Conservation (phyloP, 2,888 invertebrate genomes). For the Cremastobaeus sp. region DNA sequence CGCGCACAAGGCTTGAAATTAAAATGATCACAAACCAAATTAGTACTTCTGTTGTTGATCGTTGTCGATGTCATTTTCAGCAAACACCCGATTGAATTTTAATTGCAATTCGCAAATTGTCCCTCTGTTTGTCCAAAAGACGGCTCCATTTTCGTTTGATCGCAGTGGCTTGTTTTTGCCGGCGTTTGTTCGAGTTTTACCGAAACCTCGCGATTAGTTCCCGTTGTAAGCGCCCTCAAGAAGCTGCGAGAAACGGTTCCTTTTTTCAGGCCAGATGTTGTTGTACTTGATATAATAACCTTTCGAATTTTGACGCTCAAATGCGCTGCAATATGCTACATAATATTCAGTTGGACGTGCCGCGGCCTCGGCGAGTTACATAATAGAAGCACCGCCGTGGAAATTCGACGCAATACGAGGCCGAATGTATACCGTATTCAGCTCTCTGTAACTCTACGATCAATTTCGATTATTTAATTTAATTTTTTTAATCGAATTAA, state of each 20-base stretch:
- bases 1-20: slow-evolving; percentile 23
- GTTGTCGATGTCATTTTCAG: slow-evolving; percentile 9
- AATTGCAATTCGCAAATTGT: too few species aligned
- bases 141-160: too few species aligned
- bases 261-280: slow-evolving; percentile 45
- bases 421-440: slow-evolving; percentile 54
- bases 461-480: too few species aligned
- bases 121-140: too few species aligned
- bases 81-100: too few species aligned
- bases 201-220: too few species aligned
- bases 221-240: not conserved
- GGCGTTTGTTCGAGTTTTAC: too few species aligned
- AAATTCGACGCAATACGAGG: slow-evolving; percentile 63
- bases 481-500: too few species aligned
- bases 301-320: slow-evolving; percentile 70
- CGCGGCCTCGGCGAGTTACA: slow-evolving; percentile 59
- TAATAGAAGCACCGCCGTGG: slow-evolving; percentile 72
- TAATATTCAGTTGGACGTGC: slow-evolving; percentile 65
- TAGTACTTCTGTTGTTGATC: slow-evolving; percentile 14
- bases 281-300: slow-evolving; percentile 69
- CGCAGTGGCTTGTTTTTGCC: too few species aligned
- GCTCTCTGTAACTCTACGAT: slow-evolving; percentile 25
- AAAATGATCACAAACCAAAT: slow-evolving; percentile 36
- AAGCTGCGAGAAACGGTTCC: not conserved
- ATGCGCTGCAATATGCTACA: slow-evolving; percentile 72